These are phyloP conservation scores for Galeopterus variegatus DNA, from an alignment of 2,113 vertebrate genomes.

Conservation along the genomic window DNA sequence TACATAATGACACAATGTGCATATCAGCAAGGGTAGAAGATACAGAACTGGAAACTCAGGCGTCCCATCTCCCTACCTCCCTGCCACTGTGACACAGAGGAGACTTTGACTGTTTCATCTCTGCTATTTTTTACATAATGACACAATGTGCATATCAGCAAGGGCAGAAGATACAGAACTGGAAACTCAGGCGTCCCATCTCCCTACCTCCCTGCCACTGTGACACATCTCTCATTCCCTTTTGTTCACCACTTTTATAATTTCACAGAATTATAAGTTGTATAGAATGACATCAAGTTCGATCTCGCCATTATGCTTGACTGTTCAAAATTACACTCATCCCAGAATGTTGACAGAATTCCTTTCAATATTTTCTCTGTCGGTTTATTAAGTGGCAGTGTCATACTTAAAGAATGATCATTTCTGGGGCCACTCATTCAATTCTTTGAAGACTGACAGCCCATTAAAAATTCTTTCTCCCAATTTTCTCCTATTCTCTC, in stretches of 20 bases:
- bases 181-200: not conserved
- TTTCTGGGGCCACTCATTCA: slow-evolving; percentile 47
- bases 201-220: not conserved
- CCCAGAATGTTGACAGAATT: slow-evolving; percentile 64
- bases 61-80: not conserved
- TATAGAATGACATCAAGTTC: slow-evolving; percentile 35
- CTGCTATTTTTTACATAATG: slow-evolving; percentile 4
- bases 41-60: not conserved
- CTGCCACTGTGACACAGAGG: not conserved
- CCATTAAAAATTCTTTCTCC: slow-evolving; percentile 46
- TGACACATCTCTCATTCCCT: not conserved
- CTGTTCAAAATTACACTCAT: slow-evolving; percentile 69
- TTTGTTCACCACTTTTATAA: slow-evolving; percentile 35
- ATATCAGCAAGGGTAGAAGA: not conserved
- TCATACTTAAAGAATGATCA: slow-evolving; percentile 54
- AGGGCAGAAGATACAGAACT: not conserved
- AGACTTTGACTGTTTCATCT: slow-evolving; percentile 29
- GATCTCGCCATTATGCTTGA: slow-evolving; percentile 60
- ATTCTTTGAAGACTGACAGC: slow-evolving; percentile 72
- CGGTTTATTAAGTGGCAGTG: slow-evolving; percentile 60
- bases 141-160: not conserved
- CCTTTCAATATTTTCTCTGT: slow-evolving; percentile 70
- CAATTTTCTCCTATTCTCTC: slow-evolving; percentile 47
- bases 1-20: slow-evolving; percentile 1
- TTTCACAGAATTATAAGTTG: slow-evolving; percentile 29